Evolutionary conservation across 2,888 invertebrate species (phyloP).

Genomic region (Philonicus albiceps): DNA sequence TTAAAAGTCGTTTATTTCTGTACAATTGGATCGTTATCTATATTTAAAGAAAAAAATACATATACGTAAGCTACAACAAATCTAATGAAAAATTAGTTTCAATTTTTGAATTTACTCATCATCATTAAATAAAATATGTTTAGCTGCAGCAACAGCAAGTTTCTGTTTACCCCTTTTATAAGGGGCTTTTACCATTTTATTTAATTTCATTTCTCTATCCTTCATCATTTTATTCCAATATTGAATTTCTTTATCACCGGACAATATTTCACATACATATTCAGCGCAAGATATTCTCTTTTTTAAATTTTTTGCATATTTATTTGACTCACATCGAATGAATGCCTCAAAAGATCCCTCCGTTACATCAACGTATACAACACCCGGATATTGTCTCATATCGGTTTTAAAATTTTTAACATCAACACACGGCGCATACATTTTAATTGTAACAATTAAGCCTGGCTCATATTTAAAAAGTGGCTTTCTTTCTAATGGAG

Average conservation of each 20-base stretch:
- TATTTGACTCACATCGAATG: conserved; percentile 70
- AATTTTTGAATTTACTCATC: conserved; percentile 50
- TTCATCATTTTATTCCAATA: conserved; percentile 83
- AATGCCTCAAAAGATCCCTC: conserved; percentile 74
- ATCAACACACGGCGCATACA: conserved; percentile 74
- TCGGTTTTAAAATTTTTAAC: conserved; percentile 75
- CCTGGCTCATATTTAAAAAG: conserved; percentile 67
- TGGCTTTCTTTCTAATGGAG: conserved; percentile 56
- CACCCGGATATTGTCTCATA: conserved; percentile 69
- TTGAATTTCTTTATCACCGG: conserved; percentile 73
- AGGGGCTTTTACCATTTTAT: conserved; percentile 58
- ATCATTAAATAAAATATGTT: conserved; percentile 60
- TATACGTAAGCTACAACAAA: too few relatives aligned
- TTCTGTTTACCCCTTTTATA: conserved; percentile 59
- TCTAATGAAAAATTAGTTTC: too few relatives aligned
- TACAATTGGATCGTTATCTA: not conserved
- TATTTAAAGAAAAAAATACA: not conserved
- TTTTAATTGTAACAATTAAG: conserved; percentile 74
- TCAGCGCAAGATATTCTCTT: conserved; percentile 58
- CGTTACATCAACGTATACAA: conserved; percentile 82
- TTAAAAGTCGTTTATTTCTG: not conserved
- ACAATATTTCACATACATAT: conserved; percentile 61
- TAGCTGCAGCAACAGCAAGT: conserved; percentile 55
- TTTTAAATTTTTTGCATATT: conserved; percentile 61
- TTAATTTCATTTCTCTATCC: conserved; percentile 64